A percentile compares a stretch with the other conserved stretches of the same genome.
These are phyloP conservation scores for Apodemia mormo DNA, from an alignment of 2,888 invertebrate species.

Conservation along the genomic window DNA sequence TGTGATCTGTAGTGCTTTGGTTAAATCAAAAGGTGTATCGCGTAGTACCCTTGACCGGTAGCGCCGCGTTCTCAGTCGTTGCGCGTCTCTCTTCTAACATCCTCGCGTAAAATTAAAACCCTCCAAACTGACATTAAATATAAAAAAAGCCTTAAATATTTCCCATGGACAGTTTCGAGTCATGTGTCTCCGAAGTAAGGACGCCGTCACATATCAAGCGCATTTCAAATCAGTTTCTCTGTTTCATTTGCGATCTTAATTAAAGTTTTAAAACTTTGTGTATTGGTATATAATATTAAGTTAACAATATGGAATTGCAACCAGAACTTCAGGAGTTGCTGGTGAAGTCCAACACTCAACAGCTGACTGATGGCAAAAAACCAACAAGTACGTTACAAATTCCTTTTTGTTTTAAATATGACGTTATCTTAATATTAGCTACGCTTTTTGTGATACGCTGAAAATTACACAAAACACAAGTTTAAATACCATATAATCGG, in stretches of 20 bases:
- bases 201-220: slow-evolving; percentile 27
- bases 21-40: background rate
- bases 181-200: slow-evolving; percentile 54
- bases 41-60: slow-evolving; percentile 41
- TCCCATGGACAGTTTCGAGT: slow-evolving; percentile 49
- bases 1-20: slow-evolving; percentile 1
- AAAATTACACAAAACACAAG: slow-evolving; percentile 1
- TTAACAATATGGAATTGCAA: slow-evolving; percentile 58
- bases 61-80: slow-evolving; percentile 56
- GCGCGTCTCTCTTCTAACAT: slow-evolving; percentile 62
- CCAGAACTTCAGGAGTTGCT: slow-evolving; percentile 71
- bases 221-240: slow-evolving; percentile 26
- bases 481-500: background rate
- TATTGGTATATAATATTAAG: slow-evolving; percentile 43
- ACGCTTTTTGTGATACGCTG: slow-evolving; percentile 41
- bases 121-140: slow-evolving; percentile 39
- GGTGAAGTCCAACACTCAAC: slow-evolving; percentile 58
- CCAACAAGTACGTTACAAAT: slow-evolving; percentile 63
- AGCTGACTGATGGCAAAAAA: slow-evolving; percentile 51
- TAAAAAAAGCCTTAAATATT: slow-evolving; percentile 42
- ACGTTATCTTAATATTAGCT: slow-evolving; percentile 60
- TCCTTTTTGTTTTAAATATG: slow-evolving; percentile 39
- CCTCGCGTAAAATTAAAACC: slow-evolving; percentile 57
- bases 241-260: slow-evolving; percentile 32
- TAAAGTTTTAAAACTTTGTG: slow-evolving; percentile 38